Evolutionary conservation across 2,888 invertebrate species (phyloP).

Genomic region (Aspidiotus destructor): DNA sequence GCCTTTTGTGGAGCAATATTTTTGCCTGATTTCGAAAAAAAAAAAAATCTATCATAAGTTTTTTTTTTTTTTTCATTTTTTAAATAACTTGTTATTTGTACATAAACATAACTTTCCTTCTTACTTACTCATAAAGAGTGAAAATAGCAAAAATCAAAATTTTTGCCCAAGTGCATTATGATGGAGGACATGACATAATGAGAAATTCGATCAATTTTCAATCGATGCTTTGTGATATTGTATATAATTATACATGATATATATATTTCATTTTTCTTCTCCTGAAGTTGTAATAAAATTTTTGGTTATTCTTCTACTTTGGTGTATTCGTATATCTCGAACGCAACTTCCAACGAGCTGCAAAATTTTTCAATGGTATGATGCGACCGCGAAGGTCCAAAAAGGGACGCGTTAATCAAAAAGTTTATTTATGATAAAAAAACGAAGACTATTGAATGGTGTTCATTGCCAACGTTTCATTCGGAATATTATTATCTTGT

Average conservation of each 20-base stretch:
- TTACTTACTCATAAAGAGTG: neutral
- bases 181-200: constrained; percentile 13
- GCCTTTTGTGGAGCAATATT: too few relatives aligned
- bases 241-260: constrained; percentile 17
- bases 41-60: neutral
- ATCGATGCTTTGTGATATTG: constrained; percentile 32
- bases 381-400: too few relatives aligned
- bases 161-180: neutral
- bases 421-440: too few relatives aligned
- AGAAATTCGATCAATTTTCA: constrained; percentile 24
- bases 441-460: too few relatives aligned
- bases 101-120: constrained; percentile 27
- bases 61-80: constrained; percentile 18
- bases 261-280: constrained; percentile 16
- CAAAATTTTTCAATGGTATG: too few relatives aligned
- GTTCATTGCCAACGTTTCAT: too few relatives aligned
- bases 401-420: too few relatives aligned
- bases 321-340: neutral
- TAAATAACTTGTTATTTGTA: constrained; percentile 17
- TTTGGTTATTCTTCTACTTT: constrained; percentile 19
- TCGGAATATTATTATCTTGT: too few relatives aligned
- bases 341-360: too few relatives aligned
- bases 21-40: too few relatives aligned
- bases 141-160: neutral
- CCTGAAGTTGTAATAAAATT: constrained; percentile 17